A percentile compares a stretch with the other conserved stretches of the same genome.
phyloP scores from a whole-genome alignment of 2,113 vertebrate genomes.

The Progne subis region DNA sequence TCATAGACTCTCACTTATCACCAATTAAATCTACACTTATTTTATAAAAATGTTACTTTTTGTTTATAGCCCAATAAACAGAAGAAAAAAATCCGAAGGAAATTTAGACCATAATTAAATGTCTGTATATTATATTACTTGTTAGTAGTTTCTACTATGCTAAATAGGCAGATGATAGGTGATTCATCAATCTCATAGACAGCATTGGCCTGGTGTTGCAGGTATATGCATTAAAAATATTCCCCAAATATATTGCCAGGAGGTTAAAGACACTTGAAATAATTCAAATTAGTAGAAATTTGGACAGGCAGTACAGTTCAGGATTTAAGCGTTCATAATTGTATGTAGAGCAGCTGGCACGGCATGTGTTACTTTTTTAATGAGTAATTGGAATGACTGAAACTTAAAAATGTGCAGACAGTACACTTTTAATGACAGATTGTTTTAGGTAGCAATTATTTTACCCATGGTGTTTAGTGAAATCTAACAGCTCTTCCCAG shows the following conservation, averaged over 20 bases:
- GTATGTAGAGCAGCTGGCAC: not conserved
- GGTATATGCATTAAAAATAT: not conserved
- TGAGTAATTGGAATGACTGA: not conserved
- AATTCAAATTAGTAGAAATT: not conserved
- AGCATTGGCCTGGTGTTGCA: not conserved
- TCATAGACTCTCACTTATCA: not conserved
- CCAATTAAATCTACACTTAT: not conserved
- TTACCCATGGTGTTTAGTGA: not conserved
- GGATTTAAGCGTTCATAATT: not conserved
- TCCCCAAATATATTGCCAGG: not conserved
- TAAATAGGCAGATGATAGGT: not conserved
- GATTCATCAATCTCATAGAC: not conserved
- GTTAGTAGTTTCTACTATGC: not conserved
- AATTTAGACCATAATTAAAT: not conserved
- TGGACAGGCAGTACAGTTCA: not conserved
- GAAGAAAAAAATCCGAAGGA: not conserved
- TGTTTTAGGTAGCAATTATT: slow-evolving; percentile 28
- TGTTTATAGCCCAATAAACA: not conserved
- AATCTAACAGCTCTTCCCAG: not conserved
- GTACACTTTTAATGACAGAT: not conserved
- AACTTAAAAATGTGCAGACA: not conserved
- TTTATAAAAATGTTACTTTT: not conserved
- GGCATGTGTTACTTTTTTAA: not conserved
- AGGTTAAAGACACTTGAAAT: not conserved
- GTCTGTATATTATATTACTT: not conserved